These are phyloP conservation scores for Latrodectus hesperus DNA, from an alignment of 2,888 invertebrate genomes.

Conservation along the genomic window DNA sequence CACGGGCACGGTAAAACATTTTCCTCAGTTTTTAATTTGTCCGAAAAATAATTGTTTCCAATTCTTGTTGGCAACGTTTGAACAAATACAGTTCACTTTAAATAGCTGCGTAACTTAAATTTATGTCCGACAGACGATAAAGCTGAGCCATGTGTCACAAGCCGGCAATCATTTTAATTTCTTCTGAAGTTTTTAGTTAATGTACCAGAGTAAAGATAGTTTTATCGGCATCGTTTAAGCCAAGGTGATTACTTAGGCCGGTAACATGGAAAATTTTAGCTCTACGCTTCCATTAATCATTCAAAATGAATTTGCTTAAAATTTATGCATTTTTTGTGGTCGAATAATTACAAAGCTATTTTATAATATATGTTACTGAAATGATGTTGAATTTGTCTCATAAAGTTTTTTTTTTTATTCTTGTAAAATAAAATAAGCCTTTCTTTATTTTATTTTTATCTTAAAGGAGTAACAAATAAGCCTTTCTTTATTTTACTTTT, in stretches of 20 bases:
- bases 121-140: slow-evolving; percentile 33
- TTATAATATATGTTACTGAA: no score
- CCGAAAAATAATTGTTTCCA: slow-evolving; percentile 42
- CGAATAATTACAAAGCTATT: no score
- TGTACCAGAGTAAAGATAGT: slow-evolving; percentile 29
- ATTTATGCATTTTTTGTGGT: no score
- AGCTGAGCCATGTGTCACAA: not conserved
- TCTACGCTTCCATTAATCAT: slow-evolving; percentile 3
- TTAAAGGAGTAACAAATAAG: no score
- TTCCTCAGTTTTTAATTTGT: slow-evolving; percentile 28
- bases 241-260: not conserved
- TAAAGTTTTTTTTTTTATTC: no score
- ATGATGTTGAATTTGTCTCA: no score
- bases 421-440: no score
- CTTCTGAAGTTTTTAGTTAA: slow-evolving; percentile 24
- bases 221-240: slow-evolving; percentile 22
- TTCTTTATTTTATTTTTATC: no score
- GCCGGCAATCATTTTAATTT: slow-evolving; percentile 39
- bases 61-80: slow-evolving; percentile 4
- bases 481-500: no score
- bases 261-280: no score
- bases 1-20: slow-evolving; percentile 15
- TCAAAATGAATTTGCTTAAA: not conserved
- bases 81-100: slow-evolving; percentile 1
- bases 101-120: slow-evolving; percentile 39